A percentile compares a stretch with the other conserved stretches of the same genome.
phyloP scores from a whole-genome alignment of 2,888 invertebrate genomes.

The Rutpela maculata region DNA sequence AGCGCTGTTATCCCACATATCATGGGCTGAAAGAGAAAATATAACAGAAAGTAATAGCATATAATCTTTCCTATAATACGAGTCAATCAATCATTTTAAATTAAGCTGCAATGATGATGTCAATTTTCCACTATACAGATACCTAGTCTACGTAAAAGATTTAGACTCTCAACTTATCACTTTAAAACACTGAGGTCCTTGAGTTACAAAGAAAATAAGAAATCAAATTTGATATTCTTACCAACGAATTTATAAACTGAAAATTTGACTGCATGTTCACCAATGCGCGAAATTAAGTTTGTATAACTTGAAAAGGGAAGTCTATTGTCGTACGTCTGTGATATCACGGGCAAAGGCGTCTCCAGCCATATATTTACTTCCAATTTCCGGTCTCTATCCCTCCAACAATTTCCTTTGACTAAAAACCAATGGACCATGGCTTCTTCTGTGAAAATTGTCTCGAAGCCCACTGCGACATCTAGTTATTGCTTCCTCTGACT shows the following conservation, averaged over 20 bases:
- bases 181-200: conserved; percentile 4
- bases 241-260: conserved; percentile 48
- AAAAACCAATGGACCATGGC: conserved; percentile 35
- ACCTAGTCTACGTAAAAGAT: background rate
- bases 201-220: conserved; percentile 15
- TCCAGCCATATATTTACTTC: conserved; percentile 46
- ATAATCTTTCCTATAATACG: background rate
- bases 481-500: conserved; percentile 29
- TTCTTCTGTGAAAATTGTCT: conserved; percentile 21
- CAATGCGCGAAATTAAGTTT: conserved; percentile 62
- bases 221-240: conserved; percentile 35
- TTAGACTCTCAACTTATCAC: background rate
- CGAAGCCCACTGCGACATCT: conserved; percentile 11
- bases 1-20: background rate
- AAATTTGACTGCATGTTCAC: conserved; percentile 57
- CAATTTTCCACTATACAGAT: conserved; percentile 2
- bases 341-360: conserved; percentile 26
- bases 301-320: conserved; percentile 51
- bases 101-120: background rate
- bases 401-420: conserved; percentile 24
- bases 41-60: background rate
- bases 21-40: background rate
- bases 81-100: background rate
- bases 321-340: conserved; percentile 37
- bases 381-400: conserved; percentile 45